Evolutionary conservation across 1,140 invertebrate genomes (phyloP).

Genomic region (Drosophila pallidifrons): DNA sequence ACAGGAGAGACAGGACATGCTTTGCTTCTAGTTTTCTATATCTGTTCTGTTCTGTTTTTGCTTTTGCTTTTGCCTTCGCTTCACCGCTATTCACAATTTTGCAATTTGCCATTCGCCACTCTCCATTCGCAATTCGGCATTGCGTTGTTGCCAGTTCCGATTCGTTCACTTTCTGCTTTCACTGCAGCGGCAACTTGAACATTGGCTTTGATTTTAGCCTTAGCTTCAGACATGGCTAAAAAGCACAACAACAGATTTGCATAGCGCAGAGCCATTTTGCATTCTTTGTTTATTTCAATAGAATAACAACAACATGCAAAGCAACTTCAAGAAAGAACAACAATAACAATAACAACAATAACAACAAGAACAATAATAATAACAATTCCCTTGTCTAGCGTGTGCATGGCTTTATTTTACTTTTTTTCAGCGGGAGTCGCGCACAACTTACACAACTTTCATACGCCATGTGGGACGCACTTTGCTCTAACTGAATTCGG

Average conservation of each 20-base stretch:
- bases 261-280: conserved; percentile 46
- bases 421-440: conserved; percentile 50
- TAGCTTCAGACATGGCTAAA: conserved; percentile 25
- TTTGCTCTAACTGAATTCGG: conserved; percentile 47
- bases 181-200: conserved; percentile 10
- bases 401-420: conserved; percentile 51
- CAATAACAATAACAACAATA: conserved; percentile 11
- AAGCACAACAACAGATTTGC: conserved; percentile 54
- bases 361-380: conserved; percentile 37
- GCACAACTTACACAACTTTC: conserved; percentile 72
- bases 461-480: conserved; percentile 79
- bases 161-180: conserved; percentile 50
- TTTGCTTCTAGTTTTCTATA: conserved; percentile 51
- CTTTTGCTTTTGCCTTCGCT: background rate
- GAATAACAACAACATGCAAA: conserved; percentile 23
- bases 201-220: conserved; percentile 49
- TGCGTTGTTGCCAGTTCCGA: conserved; percentile 22
- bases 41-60: conserved; percentile 18
- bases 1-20: conserved; percentile 13
- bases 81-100: conserved; percentile 21
- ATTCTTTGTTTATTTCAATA: conserved; percentile 50
- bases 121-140: conserved; percentile 16
- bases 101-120: conserved; percentile 21
- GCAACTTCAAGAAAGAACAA: conserved; percentile 24
- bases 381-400: conserved; percentile 62